phyloP scores from a whole-genome alignment of 1,140 invertebrate species.

The Polypedilum pembai region DNA sequence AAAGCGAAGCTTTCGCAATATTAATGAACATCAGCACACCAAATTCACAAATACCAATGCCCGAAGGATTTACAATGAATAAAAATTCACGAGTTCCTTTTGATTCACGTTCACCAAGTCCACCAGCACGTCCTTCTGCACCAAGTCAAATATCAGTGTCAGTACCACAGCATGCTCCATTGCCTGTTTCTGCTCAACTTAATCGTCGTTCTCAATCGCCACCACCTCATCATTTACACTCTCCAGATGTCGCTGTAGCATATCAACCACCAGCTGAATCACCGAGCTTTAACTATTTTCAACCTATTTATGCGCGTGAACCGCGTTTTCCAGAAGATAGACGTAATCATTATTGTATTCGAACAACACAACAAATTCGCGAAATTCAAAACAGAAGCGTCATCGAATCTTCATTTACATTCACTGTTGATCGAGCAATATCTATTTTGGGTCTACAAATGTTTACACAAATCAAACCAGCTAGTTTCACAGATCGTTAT shows the following conservation, averaged over 20 bases:
- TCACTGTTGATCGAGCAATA: constrained; percentile 69
- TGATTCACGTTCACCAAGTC: constrained; percentile 29
- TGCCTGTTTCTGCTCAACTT: constrained; percentile 33
- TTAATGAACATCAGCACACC: constrained; percentile 71
- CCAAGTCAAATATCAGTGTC: constrained; percentile 22
- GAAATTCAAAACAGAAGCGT: constrained; percentile 62
- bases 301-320: constrained; percentile 33
- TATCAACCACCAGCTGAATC: constrained; percentile 2
- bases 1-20: constrained; percentile 69
- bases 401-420: constrained; percentile 65
- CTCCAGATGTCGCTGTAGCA: neutral
- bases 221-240: constrained; percentile 35
- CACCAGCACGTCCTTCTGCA: neutral
- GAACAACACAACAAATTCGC: constrained; percentile 53
- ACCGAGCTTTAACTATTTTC: neutral
- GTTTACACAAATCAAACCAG: constrained; percentile 50
- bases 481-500: constrained; percentile 47
- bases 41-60: constrained; percentile 51
- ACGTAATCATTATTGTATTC: constrained; percentile 57
- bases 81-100: constrained; percentile 38
- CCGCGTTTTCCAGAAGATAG: constrained; percentile 38
- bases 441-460: constrained; percentile 61
- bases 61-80: constrained; percentile 55
- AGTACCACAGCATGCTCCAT: constrained; percentile 26
- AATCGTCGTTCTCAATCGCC: constrained; percentile 34